Evolutionary conservation across 2,888 invertebrate genomes (phyloP), one percentile per base, ranked within the genome.

Genomic region (Desoria tigrina): DNA sequence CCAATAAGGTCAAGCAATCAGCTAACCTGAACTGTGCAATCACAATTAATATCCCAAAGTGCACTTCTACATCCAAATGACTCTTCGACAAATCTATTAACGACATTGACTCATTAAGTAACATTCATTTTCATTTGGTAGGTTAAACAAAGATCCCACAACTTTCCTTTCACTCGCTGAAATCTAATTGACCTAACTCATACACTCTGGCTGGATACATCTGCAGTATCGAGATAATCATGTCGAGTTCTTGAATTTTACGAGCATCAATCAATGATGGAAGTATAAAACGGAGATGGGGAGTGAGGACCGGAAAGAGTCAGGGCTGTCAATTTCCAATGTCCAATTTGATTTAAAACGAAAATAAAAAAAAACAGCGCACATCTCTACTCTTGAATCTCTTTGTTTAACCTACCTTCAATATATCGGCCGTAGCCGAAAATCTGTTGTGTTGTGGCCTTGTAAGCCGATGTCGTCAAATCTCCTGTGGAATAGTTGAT

Each of bases 371-470:
- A 32, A 32, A 32, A 32, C 32, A 11, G 32, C 32, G 4, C 4
- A 32, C 32, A 11, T 32, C 11, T 32, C 32, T 32, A 32, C 11
- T 32, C 32, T 32, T 32, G 32, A 62, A 54, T 69, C 64, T 69
- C 64, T 69, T 66, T 69, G 66, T 66, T 18, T 21, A 68, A 71
- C 67, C 65, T 71, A 71, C 71, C 71, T 71, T 71, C 71, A 60
- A 69, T 71, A 67, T 71, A 69, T 57, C 68, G 64, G 66, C 71
- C 71, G 61, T 71, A 71, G 71, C 71, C 71, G 66, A 71, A 71
- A 65, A 71, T 71, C 62, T 68, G 68, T 71, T 68, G 68, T 68
- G 71, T 71, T 66, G 71, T 69, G 51, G 71, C 68, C 71, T 71
- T 71, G 68, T 69, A 71, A 53, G 68, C 54, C 61, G 71, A 64